Base-by-base conservation (phyloP, 2,113 vertebrate genomes). In the Falco punctatus region DNA sequence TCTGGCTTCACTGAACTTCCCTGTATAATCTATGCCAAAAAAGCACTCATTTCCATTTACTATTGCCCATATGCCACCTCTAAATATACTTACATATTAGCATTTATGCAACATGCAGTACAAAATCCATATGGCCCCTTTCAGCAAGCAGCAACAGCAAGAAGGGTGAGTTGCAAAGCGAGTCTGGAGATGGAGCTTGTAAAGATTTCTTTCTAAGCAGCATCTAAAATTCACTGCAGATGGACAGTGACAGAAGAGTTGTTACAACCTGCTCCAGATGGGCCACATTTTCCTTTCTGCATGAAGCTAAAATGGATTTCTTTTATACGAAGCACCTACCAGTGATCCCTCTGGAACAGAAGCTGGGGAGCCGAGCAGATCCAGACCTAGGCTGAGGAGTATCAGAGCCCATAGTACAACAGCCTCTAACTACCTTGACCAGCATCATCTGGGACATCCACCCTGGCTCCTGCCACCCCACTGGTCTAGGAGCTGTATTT, bases 51-150 rank as follows among this genome's bases (percentile, higher is more conserved):
- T 89, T 81, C 77, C 85, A 83, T 80, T 82, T 94, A 87, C 89
- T 94, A 85, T 13, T 71, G 75, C 62, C 95, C 92, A 92, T 94
- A 91, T 77, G 92, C 28, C 77, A 85, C 46, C 73, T 87, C 91
- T 69, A 92, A 92, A 91, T 95, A 92, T 70, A 94, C 65, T 93
- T 69, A 30, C 33, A 54, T 69, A 89, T 69, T 72, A 94, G 83
- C 91, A 92, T 91, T 92, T 87, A 81, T 65, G 70, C 81, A 86
- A 89, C 2, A 0, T 92, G 90, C 90, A 83, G 85, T 85, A 86
- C 77, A 75, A 95, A 91, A 96, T 74, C 83, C 92, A 91, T 89
- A 95, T 77, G 95, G 88, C 93, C 91, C 40, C 64, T 83, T 94
- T 96, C 88, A 90, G 79, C 80, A 94, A 81, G 61, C 80, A 79